Conservation (phyloP, 1,140 invertebrate species). For the Oryctes rhinoceros region DNA sequence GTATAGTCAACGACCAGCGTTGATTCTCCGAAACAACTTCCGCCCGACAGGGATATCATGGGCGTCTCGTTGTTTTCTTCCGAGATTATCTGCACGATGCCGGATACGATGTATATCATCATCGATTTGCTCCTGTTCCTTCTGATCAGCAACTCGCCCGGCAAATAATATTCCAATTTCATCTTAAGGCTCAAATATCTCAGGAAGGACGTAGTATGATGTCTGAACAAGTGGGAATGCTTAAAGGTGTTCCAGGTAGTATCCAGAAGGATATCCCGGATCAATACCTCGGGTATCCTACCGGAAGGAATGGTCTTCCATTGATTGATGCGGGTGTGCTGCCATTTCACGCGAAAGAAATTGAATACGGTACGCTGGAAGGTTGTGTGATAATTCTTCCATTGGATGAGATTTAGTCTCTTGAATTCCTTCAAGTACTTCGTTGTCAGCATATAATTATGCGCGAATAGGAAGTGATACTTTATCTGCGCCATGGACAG, state of each 20-base stretch:
- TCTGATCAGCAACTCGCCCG: slow-evolving; percentile 35
- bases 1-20: slow-evolving; percentile 44
- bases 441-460: not conserved
- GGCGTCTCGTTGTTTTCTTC: slow-evolving; percentile 47
- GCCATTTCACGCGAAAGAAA: slow-evolving; percentile 15
- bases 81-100: slow-evolving; percentile 46
- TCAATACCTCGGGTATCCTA: slow-evolving; percentile 27
- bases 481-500: not conserved
- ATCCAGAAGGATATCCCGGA: slow-evolving; percentile 42
- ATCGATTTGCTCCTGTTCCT: not conserved
- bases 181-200: slow-evolving; percentile 27
- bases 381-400: slow-evolving; percentile 33
- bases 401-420: not conserved
- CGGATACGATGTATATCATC: slow-evolving; percentile 47
- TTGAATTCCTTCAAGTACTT: not conserved
- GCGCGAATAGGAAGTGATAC: not conserved
- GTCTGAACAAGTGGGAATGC: slow-evolving; percentile 46
- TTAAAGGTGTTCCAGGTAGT: slow-evolving; percentile 44
- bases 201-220: slow-evolving; percentile 39
- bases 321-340: not conserved
- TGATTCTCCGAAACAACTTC: slow-evolving; percentile 46
- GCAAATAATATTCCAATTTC: not conserved
- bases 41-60: slow-evolving; percentile 43
- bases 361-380: not conserved
- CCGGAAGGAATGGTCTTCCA: slow-evolving; percentile 1